phyloP scores from a whole-genome alignment of 2,888 invertebrate species.

The Pinctada fucata region DNA sequence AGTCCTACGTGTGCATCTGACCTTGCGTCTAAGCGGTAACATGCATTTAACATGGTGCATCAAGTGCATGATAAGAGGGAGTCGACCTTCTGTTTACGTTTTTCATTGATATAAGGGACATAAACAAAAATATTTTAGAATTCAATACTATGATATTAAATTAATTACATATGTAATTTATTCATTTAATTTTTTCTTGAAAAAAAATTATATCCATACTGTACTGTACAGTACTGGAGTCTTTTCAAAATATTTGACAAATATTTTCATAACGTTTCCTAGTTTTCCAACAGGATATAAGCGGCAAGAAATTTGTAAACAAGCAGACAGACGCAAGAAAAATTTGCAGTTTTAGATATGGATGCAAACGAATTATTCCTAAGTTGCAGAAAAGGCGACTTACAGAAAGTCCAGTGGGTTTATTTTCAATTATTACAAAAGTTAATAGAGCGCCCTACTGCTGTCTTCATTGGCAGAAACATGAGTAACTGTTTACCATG shows the following conservation, averaged over 20 bases:
- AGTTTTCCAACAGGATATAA: conserved; percentile 24
- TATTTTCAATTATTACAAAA: too few relatives aligned
- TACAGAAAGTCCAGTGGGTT: conserved; percentile 63
- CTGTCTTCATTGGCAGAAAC: too few relatives aligned
- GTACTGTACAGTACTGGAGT: too few relatives aligned
- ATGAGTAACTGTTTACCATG: too few relatives aligned
- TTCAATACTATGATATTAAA: not conserved
- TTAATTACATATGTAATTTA: not conserved
- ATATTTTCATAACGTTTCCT: not conserved
- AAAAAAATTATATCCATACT: too few relatives aligned
- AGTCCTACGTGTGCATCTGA: not conserved
- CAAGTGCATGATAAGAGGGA: too few relatives aligned
- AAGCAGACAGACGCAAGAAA: not conserved
- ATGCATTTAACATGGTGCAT: too few relatives aligned
- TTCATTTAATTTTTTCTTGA: too few relatives aligned
- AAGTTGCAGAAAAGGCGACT: conserved; percentile 69
- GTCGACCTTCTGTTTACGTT: conserved; percentile 1
- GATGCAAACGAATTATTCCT: conserved; percentile 66
- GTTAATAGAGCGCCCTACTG: too few relatives aligned
- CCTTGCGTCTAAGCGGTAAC: not conserved
- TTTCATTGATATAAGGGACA: conserved; percentile 11
- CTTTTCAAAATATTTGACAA: too few relatives aligned
- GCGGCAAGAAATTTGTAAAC: conserved; percentile 37
- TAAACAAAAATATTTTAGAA: not conserved
- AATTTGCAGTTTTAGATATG: conserved; percentile 44